Evolutionary conservation across 2,888 invertebrate species (phyloP).

Genomic region (Phragmatobia fuliginosa): DNA sequence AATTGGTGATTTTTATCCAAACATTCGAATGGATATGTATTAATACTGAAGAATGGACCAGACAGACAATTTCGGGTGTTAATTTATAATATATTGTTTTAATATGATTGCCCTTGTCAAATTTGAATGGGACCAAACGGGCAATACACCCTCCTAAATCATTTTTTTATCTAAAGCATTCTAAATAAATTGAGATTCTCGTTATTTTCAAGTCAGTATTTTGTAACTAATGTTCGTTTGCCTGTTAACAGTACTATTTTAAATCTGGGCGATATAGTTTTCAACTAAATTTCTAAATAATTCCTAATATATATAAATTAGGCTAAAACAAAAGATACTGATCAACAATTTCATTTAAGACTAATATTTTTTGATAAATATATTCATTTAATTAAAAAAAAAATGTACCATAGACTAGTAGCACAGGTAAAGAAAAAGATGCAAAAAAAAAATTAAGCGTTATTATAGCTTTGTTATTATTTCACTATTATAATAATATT

Average conservation of each 20-base stretch:
- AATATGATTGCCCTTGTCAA: too few relatives aligned
- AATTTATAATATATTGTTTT: too few relatives aligned
- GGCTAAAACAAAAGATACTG: not conserved
- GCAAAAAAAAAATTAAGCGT: not conserved
- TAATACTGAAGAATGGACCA: not conserved
- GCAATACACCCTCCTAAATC: too few relatives aligned
- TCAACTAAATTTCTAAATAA: not conserved
- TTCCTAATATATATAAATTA: not conserved
- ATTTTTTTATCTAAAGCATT: not conserved
- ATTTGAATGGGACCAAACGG: too few relatives aligned
- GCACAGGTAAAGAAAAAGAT: not conserved
- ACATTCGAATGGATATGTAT: slow-evolving; percentile 12
- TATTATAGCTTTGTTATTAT: not conserved
- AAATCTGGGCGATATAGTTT: not conserved
- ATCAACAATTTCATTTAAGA: not conserved
- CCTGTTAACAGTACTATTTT: not conserved
- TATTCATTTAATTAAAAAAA: not conserved
- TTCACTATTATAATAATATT: not conserved
- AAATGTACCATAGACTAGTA: not conserved
- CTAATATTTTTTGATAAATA: not conserved
- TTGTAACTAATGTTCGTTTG: not conserved
- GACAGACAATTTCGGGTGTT: not conserved
- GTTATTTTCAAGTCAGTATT: not conserved
- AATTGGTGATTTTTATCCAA: slow-evolving; percentile 41
- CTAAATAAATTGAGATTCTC: not conserved